A percentile compares a stretch with the other conserved stretches of the same genome.
These are phyloP conservation scores for Idaea dimidiata DNA, from an alignment of 2,888 invertebrate species.

Conservation along the genomic window DNA sequence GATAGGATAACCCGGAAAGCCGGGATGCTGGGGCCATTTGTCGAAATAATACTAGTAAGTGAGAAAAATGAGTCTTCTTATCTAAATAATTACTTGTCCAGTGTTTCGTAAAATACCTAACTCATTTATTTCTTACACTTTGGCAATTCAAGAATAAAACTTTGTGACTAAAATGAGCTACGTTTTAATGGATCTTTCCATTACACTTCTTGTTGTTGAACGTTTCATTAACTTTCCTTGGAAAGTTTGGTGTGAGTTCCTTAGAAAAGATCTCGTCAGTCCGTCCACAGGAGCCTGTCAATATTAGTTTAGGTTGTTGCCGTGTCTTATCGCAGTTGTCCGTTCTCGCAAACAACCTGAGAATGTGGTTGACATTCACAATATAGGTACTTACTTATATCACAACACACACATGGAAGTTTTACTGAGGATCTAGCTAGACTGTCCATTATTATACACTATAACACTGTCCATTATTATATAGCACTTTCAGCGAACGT, in stretches of 20 bases:
- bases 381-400: conserved; percentile 20
- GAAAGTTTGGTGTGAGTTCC: background rate
- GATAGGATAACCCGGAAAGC: no score
- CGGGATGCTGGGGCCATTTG: no score
- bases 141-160: background rate
- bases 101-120: background rate
- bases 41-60: no score
- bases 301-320: conserved; percentile 30
- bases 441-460: conserved; percentile 27
- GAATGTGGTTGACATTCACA: conserved; percentile 34
- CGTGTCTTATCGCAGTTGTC: conserved; percentile 28
- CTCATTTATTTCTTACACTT: background rate
- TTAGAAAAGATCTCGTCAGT: conserved; percentile 1
- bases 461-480: no score
- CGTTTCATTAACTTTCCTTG: background rate
- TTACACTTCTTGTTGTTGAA: background rate
- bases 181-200: background rate
- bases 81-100: background rate
- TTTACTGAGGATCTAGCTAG: conserved; percentile 48
- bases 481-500: conserved; percentile 53
- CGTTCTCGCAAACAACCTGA: conserved; percentile 33
- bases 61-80: background rate
- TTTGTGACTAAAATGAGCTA: background rate
- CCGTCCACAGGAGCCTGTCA: conserved; percentile 9
- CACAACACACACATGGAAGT: conserved; percentile 49